These are phyloP conservation scores for Helicorthomorpha holstii DNA, from an alignment of 1,140 invertebrate species.

Conservation along the genomic window DNA sequence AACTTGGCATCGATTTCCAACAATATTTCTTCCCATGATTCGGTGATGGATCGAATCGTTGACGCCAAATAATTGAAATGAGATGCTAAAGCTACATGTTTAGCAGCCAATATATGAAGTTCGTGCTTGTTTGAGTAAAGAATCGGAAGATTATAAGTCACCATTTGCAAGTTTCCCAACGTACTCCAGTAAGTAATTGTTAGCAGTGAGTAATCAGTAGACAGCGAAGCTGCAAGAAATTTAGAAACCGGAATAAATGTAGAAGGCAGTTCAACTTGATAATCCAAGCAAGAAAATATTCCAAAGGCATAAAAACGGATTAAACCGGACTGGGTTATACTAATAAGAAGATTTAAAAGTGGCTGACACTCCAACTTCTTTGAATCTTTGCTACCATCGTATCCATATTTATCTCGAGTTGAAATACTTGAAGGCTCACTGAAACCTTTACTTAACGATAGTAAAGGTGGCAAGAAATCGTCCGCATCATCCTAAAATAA, in stretches of 20 bases:
- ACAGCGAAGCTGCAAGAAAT: slow-evolving; percentile 21
- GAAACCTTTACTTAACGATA: slow-evolving; percentile 39
- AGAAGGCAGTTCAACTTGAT: slow-evolving; percentile 36
- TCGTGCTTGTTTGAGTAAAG: slow-evolving; percentile 45
- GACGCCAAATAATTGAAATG: slow-evolving; percentile 12
- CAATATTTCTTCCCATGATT: slow-evolving; percentile 87
- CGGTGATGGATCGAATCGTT: slow-evolving; percentile 49
- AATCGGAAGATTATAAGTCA: slow-evolving; percentile 16
- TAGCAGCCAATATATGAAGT: slow-evolving; percentile 46
- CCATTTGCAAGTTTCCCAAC: not conserved
- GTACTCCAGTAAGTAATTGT: slow-evolving; percentile 19
- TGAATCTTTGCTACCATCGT: slow-evolving; percentile 42
- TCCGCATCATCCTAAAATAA: slow-evolving; percentile 25
- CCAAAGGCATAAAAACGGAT: slow-evolving; percentile 67
- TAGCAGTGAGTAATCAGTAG: slow-evolving; percentile 26
- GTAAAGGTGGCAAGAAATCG: slow-evolving; percentile 35
- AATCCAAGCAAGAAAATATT: slow-evolving; percentile 50
- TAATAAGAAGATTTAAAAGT: slow-evolving; percentile 54
- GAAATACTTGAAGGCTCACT: slow-evolving; percentile 1
- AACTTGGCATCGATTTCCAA: slow-evolving; percentile 88
- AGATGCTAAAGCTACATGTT: slow-evolving; percentile 38
- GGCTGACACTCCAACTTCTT: slow-evolving; percentile 44
- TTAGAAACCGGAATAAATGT: slow-evolving; percentile 6
- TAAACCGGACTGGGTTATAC: slow-evolving; percentile 52
- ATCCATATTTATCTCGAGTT: slow-evolving; percentile 29